Evolutionary conservation across 2,888 invertebrate species (phyloP).

Genomic region (Ectemnius continuus): DNA sequence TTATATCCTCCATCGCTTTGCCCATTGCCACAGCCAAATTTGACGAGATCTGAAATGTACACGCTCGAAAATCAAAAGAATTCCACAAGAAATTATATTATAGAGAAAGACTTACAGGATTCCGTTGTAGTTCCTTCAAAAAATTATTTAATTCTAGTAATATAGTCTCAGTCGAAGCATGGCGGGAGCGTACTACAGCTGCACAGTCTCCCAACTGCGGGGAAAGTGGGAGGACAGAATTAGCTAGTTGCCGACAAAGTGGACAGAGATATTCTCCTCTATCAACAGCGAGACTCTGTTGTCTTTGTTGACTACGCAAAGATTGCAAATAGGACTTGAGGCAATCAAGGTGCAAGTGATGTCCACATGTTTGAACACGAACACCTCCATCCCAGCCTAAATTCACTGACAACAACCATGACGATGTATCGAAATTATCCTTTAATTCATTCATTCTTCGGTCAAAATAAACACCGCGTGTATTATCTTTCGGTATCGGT

Average conservation of each 20-base stretch:
- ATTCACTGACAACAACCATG: slow-evolving; percentile 89
- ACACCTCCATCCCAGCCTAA: slow-evolving; percentile 95
- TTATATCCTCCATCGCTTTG: slow-evolving; percentile 96
- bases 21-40: slow-evolving; percentile 92
- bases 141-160: slow-evolving; percentile 80
- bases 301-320: slow-evolving; percentile 87
- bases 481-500: slow-evolving; percentile 81
- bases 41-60: slow-evolving; percentile 81
- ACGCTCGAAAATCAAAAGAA: neutral
- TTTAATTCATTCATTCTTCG: slow-evolving; percentile 87
- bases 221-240: slow-evolving; percentile 92
- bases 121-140: slow-evolving; percentile 84
- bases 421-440: slow-evolving; percentile 88
- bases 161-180: slow-evolving; percentile 78
- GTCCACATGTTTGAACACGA: slow-evolving; percentile 96
- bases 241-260: slow-evolving; percentile 94
- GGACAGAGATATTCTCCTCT: slow-evolving; percentile 96
- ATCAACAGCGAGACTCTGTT: slow-evolving; percentile 86
- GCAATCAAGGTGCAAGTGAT: slow-evolving; percentile 97
- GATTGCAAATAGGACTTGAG: slow-evolving; percentile 94
- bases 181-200: slow-evolving; percentile 82
- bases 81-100: neutral
- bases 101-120: slow-evolving; percentile 80
- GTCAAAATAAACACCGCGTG: slow-evolving; percentile 87
- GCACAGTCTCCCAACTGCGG: slow-evolving; percentile 85